Evolutionary conservation across 2,113 vertebrate genomes (phyloP).

Genomic region (Colinus virginianus): DNA sequence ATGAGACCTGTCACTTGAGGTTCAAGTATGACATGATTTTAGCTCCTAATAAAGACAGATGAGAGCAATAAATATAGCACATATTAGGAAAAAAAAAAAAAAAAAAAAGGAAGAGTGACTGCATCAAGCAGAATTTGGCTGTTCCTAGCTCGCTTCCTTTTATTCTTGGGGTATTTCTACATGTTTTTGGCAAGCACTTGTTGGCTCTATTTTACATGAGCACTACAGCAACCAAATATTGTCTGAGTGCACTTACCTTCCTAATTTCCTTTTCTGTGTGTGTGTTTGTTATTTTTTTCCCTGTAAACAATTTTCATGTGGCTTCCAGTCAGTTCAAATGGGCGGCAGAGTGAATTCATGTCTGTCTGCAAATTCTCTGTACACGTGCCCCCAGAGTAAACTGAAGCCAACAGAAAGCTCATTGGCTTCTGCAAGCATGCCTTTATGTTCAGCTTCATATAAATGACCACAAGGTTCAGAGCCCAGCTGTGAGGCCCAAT

Average conservation of each 20-base stretch:
- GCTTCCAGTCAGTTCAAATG: background rate
- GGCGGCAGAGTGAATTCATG: background rate
- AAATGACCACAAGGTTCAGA: background rate
- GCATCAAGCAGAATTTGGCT: background rate
- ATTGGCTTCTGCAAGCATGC: background rate
- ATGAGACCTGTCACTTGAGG: background rate
- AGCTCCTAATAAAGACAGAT: background rate
- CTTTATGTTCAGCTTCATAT: background rate
- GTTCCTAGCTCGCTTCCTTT: background rate
- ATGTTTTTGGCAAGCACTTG: background rate
- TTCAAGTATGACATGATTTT: background rate
- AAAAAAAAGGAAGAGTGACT: background rate
- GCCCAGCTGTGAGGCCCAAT: rapidly evolving
- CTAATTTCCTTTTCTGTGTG: background rate
- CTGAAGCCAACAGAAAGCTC: background rate
- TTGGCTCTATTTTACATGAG: background rate
- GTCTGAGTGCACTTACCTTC: background rate
- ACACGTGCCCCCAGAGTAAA: rapidly evolving
- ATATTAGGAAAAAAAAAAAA: background rate
- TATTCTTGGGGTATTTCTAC: background rate
- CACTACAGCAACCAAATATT: background rate
- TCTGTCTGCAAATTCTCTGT: background rate
- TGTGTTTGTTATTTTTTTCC: background rate
- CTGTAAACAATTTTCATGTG: background rate
- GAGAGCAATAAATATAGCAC: background rate